Evolutionary conservation across 2,888 invertebrate species (phyloP), one percentile per base, ranked within the genome.

Genomic region (Pachymerium ferrugineum): DNA sequence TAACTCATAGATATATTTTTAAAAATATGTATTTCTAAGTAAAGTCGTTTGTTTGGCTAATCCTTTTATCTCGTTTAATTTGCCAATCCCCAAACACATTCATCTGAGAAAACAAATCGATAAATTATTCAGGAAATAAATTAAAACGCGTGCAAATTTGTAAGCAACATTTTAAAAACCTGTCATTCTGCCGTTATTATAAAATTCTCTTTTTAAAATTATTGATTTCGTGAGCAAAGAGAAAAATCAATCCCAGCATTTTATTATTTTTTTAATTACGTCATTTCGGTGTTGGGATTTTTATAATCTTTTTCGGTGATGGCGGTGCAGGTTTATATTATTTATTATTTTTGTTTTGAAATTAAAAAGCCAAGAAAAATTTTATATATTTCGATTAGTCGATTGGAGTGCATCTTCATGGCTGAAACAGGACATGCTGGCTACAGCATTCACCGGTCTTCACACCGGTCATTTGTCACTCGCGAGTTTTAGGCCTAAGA

Each of bases 401-500:
- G 38, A 42, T 29, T 72, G 72, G 72, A 71, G 71, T 31, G 62
- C 62, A 10, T 25, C 47, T 12, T 31, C 73, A 3, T 73, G 73
- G 73, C 73, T 73, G 35, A 62, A 73, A 10, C 73, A 68, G 22
- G 73, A 73, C n/a, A 31, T 67, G 0, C 30, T 73, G 2, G 68
- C 73, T 8, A 42, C 38, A 5, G 73, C 73, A 0, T 30, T 73
- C 29, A 6, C 54, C 14, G 62, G 10, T 29, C 19, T 72, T n/a
- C 72, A 47, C 47, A 30, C 25, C n/a, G 54, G 47, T 8, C 72
- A 54, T 3, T 31, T 72, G 6, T 33, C 47, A 5, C 6, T 54
- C 54, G 54, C 54, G 8, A 54, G 54, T 25, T 28, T 62, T 22
- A 28, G 28, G 5, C 62, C 62, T 10, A 6, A n/a, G 12, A 62